Percentiles rank a stretch among this genome's conserved stretches.
phyloP scores from a whole-genome alignment of 2,797 vertebrate species.

The Ctenosaura bakeri region DNA sequence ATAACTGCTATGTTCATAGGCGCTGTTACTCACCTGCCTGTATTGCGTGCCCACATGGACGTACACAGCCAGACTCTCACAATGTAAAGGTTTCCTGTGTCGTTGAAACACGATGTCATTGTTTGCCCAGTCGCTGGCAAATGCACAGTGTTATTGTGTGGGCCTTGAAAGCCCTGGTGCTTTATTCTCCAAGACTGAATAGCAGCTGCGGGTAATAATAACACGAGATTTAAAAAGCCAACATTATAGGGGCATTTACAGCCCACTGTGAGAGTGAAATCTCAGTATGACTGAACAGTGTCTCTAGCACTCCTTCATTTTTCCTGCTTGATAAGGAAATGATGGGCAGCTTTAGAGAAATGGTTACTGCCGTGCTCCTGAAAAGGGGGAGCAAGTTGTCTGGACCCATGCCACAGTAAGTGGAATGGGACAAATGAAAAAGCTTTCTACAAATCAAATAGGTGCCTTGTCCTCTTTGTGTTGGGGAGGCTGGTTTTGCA shows the following conservation, averaged over 20 bases:
- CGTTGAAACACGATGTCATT: conserved; percentile 72
- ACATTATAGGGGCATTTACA: conserved; percentile 79
- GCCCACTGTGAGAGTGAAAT: conserved; percentile 71
- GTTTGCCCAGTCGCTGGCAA: conserved; percentile 71
- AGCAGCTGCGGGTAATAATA: conserved; percentile 77
- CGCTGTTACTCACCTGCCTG: conserved; percentile 30
- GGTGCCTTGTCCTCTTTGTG: accelerated
- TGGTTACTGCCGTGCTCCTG: conserved; percentile 53
- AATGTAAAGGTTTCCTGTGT: conserved; percentile 73
- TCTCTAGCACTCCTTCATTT: conserved; percentile 67
- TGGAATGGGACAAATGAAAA: conserved; percentile 56
- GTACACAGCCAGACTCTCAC: conserved; percentile 58
- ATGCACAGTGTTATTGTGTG: conserved; percentile 72
- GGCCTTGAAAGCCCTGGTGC: conserved; percentile 68
- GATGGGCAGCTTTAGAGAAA: conserved; percentile 72
- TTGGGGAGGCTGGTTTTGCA: conserved; percentile 2
- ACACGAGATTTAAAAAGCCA: conserved; percentile 77
- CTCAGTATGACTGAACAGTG: conserved; percentile 67
- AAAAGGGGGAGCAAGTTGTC: conserved; percentile 59
- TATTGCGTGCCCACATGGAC: neutral
- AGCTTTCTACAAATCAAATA: conserved; percentile 44
- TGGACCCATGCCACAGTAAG: neutral
- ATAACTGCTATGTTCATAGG: conserved; percentile 9
- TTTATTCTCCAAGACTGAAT: conserved; percentile 77
- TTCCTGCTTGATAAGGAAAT: conserved; percentile 71